phyloP scores from a whole-genome alignment of 2,113 vertebrate species.

The Pachyramphus minor region DNA sequence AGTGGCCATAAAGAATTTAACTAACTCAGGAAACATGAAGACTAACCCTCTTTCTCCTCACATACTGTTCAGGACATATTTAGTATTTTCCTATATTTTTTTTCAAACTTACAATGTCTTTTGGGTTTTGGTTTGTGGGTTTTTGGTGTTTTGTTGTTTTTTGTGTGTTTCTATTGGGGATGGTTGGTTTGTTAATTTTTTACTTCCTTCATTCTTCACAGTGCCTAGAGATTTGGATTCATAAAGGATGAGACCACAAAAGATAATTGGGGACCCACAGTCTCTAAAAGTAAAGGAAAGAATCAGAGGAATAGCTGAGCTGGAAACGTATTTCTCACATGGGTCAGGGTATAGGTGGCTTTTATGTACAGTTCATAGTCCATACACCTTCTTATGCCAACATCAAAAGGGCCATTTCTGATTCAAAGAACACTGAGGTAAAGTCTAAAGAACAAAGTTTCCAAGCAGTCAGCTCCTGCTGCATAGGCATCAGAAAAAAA shows the following conservation, averaged over 20 bases:
- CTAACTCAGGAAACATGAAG: neutral
- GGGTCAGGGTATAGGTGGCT: neutral
- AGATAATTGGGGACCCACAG: neutral
- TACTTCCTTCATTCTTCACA: neutral
- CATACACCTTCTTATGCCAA: neutral
- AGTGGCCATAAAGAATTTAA: neutral
- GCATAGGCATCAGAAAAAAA: neutral
- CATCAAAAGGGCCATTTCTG: neutral
- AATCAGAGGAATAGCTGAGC: neutral
- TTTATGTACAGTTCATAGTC: neutral
- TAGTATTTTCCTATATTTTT: neutral
- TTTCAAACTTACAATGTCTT: neutral
- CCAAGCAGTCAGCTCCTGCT: neutral
- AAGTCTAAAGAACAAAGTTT: neutral
- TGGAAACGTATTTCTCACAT: neutral
- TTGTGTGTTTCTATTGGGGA: neutral
- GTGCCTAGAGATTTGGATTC: neutral
- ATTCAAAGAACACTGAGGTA: neutral
- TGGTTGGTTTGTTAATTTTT: neutral
- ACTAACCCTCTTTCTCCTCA: neutral
- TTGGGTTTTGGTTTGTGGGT: neutral
- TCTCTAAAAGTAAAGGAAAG: neutral
- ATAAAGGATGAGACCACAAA: neutral
- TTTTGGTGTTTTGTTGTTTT: neutral
- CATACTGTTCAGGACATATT: neutral